Evolutionary conservation across 2,888 invertebrate species (phyloP), one percentile per base, ranked within the genome.

Genomic region (Pammene fasciana): DNA sequence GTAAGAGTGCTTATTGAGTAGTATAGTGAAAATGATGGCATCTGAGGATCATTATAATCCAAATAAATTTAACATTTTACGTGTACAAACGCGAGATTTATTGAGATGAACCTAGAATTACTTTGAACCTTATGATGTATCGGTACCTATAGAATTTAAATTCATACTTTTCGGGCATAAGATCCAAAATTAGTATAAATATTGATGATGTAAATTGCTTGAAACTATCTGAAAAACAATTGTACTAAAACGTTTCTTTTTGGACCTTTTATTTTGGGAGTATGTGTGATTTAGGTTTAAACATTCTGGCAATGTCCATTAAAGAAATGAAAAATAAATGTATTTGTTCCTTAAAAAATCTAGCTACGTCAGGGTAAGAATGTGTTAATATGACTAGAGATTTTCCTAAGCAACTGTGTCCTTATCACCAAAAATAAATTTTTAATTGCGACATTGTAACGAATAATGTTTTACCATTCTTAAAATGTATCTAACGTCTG

Each of bases 291-390:
- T 41, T 41, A 6, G 10, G 6, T 41, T 9, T 10, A 36, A 36
- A 36, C 7, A 36, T 38, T 38, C 38, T 38, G 38, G 38, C 38
- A 38, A 38, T 38, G 7, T 38, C 9, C 38, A 38, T 0, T 38
- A 38, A 38, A 38, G 38, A 9, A 9, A 2, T 34, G 34, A 13
- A 54, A 18, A 26, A 26, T 26, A 26, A 4, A 26, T 26, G 18
- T 43, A 0, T 7, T 43, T 16, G n/a, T n/a, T n/a, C n/a, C n/a
- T n/a, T n/a, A n/a, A n/a, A n/a, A n/a, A n/a, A n/a, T n/a, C n/a
- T n/a, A n/a, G n/a, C n/a, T n/a, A n/a, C n/a, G 45, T 59, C 59
- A 60, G 60, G 60, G 60, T 60, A 60, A 46, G 34, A 60, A 60
- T 56, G 56, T 56, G 45, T 59, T 45, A 59, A n/a, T 45, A 18